Evolutionary conservation across 1,140 invertebrate species (phyloP), one percentile per base, ranked within the genome.

Genomic region (Chlorops oryzae): DNA sequence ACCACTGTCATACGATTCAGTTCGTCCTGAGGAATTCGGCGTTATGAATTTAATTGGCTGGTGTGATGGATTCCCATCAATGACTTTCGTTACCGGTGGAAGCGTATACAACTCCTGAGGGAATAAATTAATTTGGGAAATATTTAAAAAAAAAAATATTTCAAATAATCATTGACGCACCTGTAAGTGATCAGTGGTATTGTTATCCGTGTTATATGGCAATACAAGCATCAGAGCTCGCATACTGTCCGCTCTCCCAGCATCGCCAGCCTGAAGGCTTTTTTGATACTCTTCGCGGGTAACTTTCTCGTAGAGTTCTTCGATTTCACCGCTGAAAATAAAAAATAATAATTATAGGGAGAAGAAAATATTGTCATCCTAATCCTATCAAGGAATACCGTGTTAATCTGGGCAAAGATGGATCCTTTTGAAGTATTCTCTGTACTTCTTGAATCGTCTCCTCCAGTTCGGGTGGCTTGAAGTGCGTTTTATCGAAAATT

Each of bases 401-500:
- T 12, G 70, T 77, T 7, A 81, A 60, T 3, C 74, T 61, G 0
- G 80, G 80, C 28, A 82, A 48, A 0, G 62, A 73, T 3, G 77
- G 72, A 56, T 81, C 74, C 12, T 65, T 66, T 24, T 65, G 57
- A 9, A 81, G 55, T 23, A 80, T 71, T 39, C 72, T 73, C 27
- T 81, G 77, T 6, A 82, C 80, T 52, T 80, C 76, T 2, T 77
- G 67, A 27, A 81, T 78, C 3, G 80, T 82, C 43, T 69, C 65
- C 43, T 69, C 65, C n/a, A 69, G 52, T 23, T 61, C 63, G 3
- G 59, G 65, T 18, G 61, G 62, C 48, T 63, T 59, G 32, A 68
- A 68, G 52, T 59, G 65, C 20, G 58, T 63, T 39, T 65, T 65
- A 54, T 65, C 62, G 59, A 65, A 50, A 51, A 65, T 62, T 51